Percentiles rank a stretch among this genome's conserved stretches.
These are phyloP conservation scores for Luidia sarsii DNA, from an alignment of 53 echinoderm and acorn worm species.

Conservation along the genomic window DNA sequence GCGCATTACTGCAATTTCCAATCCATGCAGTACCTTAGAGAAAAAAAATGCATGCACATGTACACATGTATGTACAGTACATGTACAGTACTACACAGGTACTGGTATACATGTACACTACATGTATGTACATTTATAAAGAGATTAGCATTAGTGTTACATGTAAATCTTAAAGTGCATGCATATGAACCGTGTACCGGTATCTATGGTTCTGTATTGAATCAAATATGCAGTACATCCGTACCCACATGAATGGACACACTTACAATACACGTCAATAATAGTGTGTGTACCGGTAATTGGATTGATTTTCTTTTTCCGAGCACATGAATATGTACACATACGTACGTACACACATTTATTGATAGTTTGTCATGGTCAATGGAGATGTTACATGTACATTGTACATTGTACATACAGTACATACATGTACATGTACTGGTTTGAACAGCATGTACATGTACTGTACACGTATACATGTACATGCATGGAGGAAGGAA, in stretches of 20 bases:
- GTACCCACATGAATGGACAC: neutral
- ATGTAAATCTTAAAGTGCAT: neutral
- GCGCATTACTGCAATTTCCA: neutral
- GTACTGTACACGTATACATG: neutral
- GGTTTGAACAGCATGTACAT: neutral
- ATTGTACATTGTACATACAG: neutral
- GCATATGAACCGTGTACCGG: neutral
- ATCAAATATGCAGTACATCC: neutral
- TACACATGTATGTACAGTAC: too few species aligned
- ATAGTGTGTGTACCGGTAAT: too few species aligned
- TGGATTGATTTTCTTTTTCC: too few species aligned
- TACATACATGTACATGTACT: neutral
- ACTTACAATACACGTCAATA: too few species aligned
- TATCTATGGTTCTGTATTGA: neutral
- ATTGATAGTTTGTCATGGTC: too few species aligned
- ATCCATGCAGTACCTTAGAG: neutral
- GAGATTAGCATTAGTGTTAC: neutral
- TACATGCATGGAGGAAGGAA: neutral
- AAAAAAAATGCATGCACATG: too few species aligned
- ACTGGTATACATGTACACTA: too few species aligned
- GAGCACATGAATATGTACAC: too few species aligned
- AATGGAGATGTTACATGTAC: neutral
- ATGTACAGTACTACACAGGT: too few species aligned
- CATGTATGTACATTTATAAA: neutral
- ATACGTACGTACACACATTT: too few species aligned